These are phyloP conservation scores for Halictus ligatus DNA, from an alignment of 2,888 invertebrate species.

Conservation along the genomic window DNA sequence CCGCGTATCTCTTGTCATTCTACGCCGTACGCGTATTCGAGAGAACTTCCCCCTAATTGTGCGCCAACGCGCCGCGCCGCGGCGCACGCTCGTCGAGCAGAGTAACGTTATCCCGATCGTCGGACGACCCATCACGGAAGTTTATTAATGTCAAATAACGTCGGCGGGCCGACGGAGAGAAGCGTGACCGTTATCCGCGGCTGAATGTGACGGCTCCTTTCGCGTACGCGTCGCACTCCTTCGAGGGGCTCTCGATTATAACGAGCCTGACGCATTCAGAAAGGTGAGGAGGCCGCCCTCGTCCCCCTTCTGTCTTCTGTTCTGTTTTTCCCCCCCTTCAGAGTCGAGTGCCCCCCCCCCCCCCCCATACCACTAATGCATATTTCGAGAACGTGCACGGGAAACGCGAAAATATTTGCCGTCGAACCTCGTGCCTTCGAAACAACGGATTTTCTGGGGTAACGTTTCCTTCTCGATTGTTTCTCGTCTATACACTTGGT, in stretches of 20 bases:
- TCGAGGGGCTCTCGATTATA: slow-evolving; percentile 53
- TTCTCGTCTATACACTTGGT: background rate
- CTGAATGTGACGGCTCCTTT: slow-evolving; percentile 32
- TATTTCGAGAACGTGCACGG: slow-evolving; percentile 7
- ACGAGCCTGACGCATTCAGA: slow-evolving; percentile 44
- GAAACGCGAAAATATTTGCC: slow-evolving; percentile 1
- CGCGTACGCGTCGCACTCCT: slow-evolving; percentile 27
- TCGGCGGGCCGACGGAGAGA: slow-evolving; percentile 6
- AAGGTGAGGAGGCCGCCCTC: slow-evolving; percentile 37
- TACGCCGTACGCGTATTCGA: background rate
- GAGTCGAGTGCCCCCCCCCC: slow-evolving; percentile 9
- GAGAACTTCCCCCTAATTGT: slow-evolving; percentile 53
- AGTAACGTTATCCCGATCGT: slow-evolving; percentile 41
- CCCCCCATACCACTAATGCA: background rate
- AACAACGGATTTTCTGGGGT: background rate
- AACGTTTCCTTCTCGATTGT: background rate
- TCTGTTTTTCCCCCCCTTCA: slow-evolving; percentile 27
- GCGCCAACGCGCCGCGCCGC: slow-evolving; percentile 6
- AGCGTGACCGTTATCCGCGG: slow-evolving; percentile 38
- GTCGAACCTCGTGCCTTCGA: background rate
- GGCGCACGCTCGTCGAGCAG: slow-evolving; percentile 35
- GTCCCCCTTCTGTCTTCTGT: slow-evolving; percentile 10
- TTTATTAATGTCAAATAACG: slow-evolving; percentile 56
- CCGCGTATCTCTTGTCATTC: slow-evolving; percentile 49
- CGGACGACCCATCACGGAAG: slow-evolving; percentile 24